phyloP scores from a whole-genome alignment of 2,888 invertebrate species.

The Calliopum simillimum region DNA sequence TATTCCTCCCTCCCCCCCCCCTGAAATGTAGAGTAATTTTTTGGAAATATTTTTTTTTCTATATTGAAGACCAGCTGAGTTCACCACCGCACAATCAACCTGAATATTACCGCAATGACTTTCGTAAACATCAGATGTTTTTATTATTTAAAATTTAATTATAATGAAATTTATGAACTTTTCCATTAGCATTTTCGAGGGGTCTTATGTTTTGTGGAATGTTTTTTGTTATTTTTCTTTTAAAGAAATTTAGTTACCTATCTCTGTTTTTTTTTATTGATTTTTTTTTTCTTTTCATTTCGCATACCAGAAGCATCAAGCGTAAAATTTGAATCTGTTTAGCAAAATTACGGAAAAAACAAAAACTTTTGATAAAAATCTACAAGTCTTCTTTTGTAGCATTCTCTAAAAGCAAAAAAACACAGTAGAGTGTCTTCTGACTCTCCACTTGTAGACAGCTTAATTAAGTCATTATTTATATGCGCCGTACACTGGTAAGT shows the following conservation, averaged over 20 bases:
- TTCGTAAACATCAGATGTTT: constrained; percentile 25
- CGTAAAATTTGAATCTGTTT: too few relatives aligned
- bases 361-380: constrained; percentile 22
- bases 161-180: constrained; percentile 37
- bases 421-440: background rate
- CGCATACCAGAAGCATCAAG: too few relatives aligned
- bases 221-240: background rate
- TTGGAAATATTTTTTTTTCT: too few relatives aligned
- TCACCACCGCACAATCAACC: background rate
- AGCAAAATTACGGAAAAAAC: too few relatives aligned
- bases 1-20: too few relatives aligned
- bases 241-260: background rate
- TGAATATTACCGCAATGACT: background rate
- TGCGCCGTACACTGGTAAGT: background rate
- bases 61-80: background rate
- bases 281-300: background rate
- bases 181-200: constrained; percentile 30
- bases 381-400: constrained; percentile 12
- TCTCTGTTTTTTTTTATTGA: background rate
- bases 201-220: background rate
- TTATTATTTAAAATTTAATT: constrained; percentile 33
- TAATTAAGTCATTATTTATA: constrained; percentile 31
- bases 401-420: background rate
- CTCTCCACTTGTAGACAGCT: constrained; percentile 17
- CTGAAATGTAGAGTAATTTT: background rate